A percentile compares a stretch with the other conserved stretches of the same genome.
Evolutionary conservation across 2,888 invertebrate species (phyloP).

Genomic region (Xestia sexstrigata): DNA sequence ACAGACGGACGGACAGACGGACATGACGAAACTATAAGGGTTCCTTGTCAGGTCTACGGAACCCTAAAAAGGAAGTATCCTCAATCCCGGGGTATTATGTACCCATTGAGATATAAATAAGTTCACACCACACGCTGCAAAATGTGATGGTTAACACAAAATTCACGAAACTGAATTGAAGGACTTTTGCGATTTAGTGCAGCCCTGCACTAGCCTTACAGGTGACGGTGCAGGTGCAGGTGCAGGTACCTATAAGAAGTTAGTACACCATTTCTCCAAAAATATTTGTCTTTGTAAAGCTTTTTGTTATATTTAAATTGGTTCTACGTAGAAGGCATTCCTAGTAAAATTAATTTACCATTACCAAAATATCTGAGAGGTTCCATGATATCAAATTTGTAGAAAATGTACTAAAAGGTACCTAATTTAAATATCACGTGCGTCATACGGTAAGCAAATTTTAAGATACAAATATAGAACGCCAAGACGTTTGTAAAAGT

Average conservation of each 20-base stretch:
- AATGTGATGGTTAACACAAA: neutral
- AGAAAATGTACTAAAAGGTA: conserved; percentile 4
- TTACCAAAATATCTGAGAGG: conserved; percentile 4
- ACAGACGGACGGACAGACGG: no score
- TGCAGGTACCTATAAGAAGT: no score
- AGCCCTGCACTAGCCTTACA: neutral
- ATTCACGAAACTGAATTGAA: neutral
- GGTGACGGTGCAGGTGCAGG: no score
- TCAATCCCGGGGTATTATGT: neutral
- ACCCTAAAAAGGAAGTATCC: no score
- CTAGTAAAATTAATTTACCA: conserved; percentile 5
- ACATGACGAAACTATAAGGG: no score
- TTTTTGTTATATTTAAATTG: neutral
- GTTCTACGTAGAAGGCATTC: no score
- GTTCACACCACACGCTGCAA: neutral
- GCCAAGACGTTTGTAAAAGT: neutral
- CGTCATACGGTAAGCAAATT: neutral
- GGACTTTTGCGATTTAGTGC: neutral
- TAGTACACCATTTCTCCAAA: neutral
- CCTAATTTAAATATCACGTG: neutral
- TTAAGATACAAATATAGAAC: conserved; percentile 1
- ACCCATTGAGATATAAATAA: neutral
- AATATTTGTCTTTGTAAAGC: no score
- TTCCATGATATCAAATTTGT: conserved; percentile 24
- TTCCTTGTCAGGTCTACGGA: no score